phyloP scores from a whole-genome alignment of 1,140 invertebrate species.

The Matsumurasca onukii region DNA sequence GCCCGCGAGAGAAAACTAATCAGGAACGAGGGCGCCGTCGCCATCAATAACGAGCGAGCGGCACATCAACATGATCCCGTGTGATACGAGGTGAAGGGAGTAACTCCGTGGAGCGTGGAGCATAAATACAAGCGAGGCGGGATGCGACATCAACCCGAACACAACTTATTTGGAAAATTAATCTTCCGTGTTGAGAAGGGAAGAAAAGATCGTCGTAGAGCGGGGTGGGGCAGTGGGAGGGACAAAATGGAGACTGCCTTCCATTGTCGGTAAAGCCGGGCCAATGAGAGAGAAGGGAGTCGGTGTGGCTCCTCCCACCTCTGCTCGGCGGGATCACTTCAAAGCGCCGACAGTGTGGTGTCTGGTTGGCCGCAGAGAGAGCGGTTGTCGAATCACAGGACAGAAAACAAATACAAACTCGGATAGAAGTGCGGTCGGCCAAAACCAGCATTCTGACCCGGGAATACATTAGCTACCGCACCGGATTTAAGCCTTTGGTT shows the following conservation, averaged over 20 bases:
- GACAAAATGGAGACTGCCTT: slow-evolving; percentile 26
- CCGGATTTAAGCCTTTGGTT: not conserved
- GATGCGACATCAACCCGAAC: slow-evolving; percentile 6
- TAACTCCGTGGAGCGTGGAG: not conserved
- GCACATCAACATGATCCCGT: not conserved
- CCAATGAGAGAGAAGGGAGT: slow-evolving; percentile 17
- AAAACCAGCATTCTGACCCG: not conserved
- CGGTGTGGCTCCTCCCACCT: not conserved
- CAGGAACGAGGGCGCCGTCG: slow-evolving; percentile 5
- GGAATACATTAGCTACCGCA: not conserved
- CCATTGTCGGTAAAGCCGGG: slow-evolving; percentile 12
- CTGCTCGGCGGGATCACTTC: not conserved
- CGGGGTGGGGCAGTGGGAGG: not conserved
- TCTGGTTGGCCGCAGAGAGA: slow-evolving; percentile 19
- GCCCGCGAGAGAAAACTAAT: slow-evolving; percentile 7
- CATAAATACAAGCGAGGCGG: slow-evolving; percentile 16
- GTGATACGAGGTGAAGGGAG: not conserved
- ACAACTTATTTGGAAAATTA: slow-evolving; percentile 25
- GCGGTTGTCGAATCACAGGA: slow-evolving; percentile 24
- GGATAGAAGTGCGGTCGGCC: slow-evolving; percentile 8
- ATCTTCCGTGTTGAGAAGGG: slow-evolving; percentile 19
- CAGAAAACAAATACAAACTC: slow-evolving; percentile 27
- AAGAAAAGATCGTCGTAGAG: not conserved
- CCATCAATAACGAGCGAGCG: slow-evolving; percentile 7
- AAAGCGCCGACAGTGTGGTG: slow-evolving; percentile 27